Base-by-base conservation (phyloP, 1,140 invertebrate genomes). In the Thaumatotibia leucotreta region DNA sequence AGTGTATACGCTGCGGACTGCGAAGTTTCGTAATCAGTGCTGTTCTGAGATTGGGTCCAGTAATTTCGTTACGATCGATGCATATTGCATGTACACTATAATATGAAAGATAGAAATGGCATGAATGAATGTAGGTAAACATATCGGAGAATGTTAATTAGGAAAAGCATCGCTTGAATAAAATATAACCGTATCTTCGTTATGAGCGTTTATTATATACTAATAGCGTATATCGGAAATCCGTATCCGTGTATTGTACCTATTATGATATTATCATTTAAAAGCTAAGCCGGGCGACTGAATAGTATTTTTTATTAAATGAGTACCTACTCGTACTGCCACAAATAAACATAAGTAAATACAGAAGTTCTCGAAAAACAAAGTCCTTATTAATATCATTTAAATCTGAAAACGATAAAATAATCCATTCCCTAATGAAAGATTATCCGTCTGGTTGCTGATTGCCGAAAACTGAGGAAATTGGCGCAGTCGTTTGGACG, bases 401-500 rank as follows among this genome's bases (percentile, higher is more conserved):
- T 3, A 45, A 45, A 58, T 27, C 52, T 14, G 4, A 29, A 58
- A 58, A 58, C 52, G 24, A 11, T 11, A 11, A 27, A 58, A 58
- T 58, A 29, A 31, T 58, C 24, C 52, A 2, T 14, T n/a, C 17
- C 24, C 52, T 58, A 58, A 58, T 58, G 23, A 27, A 58, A 31
- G 52, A 58, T 58, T 58, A 58, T 58, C 52, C 24, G n/a, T 31
- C 61, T 62, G 61, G 35, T 33, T 62, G 61, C 61, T 31, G 32
- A 33, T 35, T 62, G 61, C 29, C 61, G 61, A 33, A 32, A 62
- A 32, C 29, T 58, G 52, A 58, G 52, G 52, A 14, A 72, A 72
- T 68, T 65, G 58, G 29, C 54, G 64, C 66, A 63, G 67, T 61
- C 68, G 67, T 69, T 66, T 66, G 65, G 52, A 69, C 61, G 73